Evolutionary conservation across 2,888 invertebrate species (phyloP).

Genomic region (Calameuta pallipes): DNA sequence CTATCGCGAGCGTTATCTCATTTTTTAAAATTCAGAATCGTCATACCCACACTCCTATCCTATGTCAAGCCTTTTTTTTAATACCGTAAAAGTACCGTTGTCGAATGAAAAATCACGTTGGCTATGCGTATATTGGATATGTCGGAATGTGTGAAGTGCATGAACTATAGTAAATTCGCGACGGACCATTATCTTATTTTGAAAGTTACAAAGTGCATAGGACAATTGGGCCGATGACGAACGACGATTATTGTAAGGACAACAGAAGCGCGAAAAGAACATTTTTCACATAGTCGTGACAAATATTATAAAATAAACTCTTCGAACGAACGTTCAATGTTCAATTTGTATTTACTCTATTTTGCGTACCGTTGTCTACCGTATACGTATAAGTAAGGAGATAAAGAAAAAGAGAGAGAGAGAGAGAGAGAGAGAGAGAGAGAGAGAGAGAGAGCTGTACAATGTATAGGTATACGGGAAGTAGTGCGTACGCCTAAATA

Average conservation of each 20-base stretch:
- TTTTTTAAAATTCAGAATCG: neutral
- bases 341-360: constrained; percentile 41
- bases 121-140: neutral
- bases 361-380: constrained; percentile 45
- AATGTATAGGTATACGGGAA: neutral
- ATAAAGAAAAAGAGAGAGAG: no score
- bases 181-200: no score
- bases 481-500: neutral
- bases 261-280: neutral
- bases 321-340: constrained; percentile 19
- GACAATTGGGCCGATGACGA: neutral
- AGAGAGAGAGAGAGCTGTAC: constrained; percentile 7
- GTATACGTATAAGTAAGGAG: constrained; percentile 32
- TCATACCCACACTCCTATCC: neutral
- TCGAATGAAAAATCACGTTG: neutral
- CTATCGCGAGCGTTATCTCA: neutral
- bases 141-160: neutral
- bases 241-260: neutral
- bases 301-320: neutral
- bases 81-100: neutral
- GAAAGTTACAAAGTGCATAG: neutral
- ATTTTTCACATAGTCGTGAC: neutral
- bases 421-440: no score
- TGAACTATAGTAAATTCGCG: no score
- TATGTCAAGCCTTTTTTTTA: neutral